phyloP scores from a whole-genome alignment of 2,113 vertebrate genomes.

The Sylvilagus bachmani region DNA sequence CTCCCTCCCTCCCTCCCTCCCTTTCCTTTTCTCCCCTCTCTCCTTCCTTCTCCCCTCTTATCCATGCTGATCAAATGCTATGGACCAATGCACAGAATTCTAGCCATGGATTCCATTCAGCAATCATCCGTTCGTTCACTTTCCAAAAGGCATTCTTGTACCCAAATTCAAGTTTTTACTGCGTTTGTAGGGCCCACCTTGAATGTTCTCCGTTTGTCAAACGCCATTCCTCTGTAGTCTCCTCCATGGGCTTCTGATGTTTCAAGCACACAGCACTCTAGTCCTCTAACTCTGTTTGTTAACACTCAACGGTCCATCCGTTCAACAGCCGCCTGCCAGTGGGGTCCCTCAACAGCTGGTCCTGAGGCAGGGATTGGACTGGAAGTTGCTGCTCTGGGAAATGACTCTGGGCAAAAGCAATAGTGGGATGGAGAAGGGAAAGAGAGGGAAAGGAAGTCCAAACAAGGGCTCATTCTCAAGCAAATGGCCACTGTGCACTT shows the following conservation, averaged over 20 bases:
- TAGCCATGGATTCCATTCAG: not conserved
- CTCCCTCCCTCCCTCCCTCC: too few species aligned
- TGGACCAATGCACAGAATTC: not conserved
- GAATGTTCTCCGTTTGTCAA: not conserved
- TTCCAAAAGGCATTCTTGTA: not conserved
- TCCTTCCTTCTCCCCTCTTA: too few species aligned
- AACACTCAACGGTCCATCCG: not conserved
- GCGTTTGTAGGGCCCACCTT: not conserved
- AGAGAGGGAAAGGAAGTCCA: not conserved
- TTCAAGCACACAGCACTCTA: not conserved
- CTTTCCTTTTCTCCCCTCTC: rapidly evolving
- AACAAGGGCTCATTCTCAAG: not conserved
- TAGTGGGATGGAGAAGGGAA: not conserved
- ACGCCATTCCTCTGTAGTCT: not conserved
- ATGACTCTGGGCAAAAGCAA: not conserved
- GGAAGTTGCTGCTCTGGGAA: not conserved
- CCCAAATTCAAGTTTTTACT: not conserved
- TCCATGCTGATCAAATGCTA: not conserved
- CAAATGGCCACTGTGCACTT: too few species aligned
- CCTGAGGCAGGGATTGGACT: not conserved
- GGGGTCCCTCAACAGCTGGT: not conserved
- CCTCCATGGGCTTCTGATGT: too few species aligned
- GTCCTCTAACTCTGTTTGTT: not conserved
- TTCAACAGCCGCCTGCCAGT: not conserved
- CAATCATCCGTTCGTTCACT: not conserved